Percentiles rank a stretch among this genome's conserved stretches.
These are phyloP conservation scores for Chloroceryle amazona DNA, from an alignment of 2,797 vertebrate genomes.

Conservation along the genomic window DNA sequence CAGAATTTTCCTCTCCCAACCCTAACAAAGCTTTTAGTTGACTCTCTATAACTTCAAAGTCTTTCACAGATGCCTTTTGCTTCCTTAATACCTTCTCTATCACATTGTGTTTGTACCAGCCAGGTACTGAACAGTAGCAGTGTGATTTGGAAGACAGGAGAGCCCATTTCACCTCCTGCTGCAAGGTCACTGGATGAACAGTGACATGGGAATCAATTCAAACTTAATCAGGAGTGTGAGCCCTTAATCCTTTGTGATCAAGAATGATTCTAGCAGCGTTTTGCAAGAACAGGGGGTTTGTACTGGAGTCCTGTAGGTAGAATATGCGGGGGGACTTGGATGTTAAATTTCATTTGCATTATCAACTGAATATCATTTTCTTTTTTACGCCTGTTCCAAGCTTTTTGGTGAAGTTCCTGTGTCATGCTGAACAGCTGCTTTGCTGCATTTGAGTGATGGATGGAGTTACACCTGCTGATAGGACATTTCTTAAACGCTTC, in stretches of 20 bases:
- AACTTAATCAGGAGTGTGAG: neutral
- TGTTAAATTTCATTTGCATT: neutral
- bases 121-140: neutral
- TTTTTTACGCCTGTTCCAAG: neutral
- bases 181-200: neutral
- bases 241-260: neutral
- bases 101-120: neutral
- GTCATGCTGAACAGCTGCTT: constrained; percentile 8
- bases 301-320: neutral
- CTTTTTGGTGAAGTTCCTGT: neutral
- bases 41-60: neutral
- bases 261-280: neutral
- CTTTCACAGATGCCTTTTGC: neutral
- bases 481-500: neutral
- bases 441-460: neutral
- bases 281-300: neutral
- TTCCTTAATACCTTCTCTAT: neutral
- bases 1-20: neutral
- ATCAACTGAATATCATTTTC: neutral
- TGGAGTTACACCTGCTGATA: neutral
- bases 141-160: neutral
- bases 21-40: neutral
- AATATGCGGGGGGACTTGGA: neutral
- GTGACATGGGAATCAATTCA: neutral
- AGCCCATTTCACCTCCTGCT: neutral